These are phyloP conservation scores for zebrafish (Danio rerio) DNA, from an alignment of 2,113 vertebrate genomes.

Conservation along the genomic window DNA sequence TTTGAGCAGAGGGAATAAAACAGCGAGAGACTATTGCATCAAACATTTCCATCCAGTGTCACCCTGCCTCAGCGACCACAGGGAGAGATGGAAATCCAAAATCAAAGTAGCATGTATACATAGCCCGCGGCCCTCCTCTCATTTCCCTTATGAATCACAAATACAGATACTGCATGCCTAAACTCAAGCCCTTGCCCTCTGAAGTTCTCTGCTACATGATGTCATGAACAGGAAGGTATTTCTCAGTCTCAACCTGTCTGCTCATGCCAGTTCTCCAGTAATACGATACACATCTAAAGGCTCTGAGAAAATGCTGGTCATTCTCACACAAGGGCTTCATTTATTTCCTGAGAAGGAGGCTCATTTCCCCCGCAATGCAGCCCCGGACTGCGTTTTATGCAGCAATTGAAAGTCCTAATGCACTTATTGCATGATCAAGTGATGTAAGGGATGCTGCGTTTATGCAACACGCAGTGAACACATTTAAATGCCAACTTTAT, in stretches of 20 bases:
- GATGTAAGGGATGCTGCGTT: constrained; percentile 20
- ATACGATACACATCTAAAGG: constrained; percentile 76
- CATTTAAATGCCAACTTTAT: constrained; percentile 1
- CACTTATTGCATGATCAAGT: constrained; percentile 3
- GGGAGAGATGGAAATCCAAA: neutral
- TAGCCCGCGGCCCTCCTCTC: constrained; percentile 32
- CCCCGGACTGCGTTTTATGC: constrained; percentile 6
- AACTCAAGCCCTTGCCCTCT: constrained; percentile 37
- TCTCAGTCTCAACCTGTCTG: constrained; percentile 78
- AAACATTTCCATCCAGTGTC: constrained; percentile 21
- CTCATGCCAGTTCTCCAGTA: constrained; percentile 76
- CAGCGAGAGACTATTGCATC: neutral
- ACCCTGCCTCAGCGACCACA: neutral
- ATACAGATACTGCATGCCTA: constrained; percentile 20
- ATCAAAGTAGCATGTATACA: constrained; percentile 31
- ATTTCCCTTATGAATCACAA: constrained; percentile 38
- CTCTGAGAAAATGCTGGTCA: constrained; percentile 75
- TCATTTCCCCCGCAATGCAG: constrained; percentile 65
- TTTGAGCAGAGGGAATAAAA: neutral
- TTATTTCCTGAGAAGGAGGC: constrained; percentile 77
- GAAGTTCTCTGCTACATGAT: constrained; percentile 66
- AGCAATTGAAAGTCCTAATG: constrained; percentile 39
- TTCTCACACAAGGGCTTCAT: constrained; percentile 78
- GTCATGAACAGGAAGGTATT: constrained; percentile 78
- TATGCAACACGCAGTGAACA: constrained; percentile 2